These are phyloP conservation scores for Pteropus rufus DNA, from an alignment of 2,797 vertebrate species.

Conservation along the genomic window DNA sequence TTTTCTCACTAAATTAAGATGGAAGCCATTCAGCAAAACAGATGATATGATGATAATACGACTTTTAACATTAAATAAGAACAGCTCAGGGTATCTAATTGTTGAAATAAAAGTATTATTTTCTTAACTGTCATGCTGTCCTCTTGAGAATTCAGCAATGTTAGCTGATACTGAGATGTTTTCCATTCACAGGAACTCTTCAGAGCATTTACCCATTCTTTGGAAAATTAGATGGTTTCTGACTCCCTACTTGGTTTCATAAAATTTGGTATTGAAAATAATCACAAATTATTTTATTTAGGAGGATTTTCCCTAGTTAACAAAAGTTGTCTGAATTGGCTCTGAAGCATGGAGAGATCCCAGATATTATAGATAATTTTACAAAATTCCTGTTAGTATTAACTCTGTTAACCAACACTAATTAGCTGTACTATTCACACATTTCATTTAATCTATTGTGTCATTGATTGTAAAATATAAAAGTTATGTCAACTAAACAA, in stretches of 20 bases:
- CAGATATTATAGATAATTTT: background rate
- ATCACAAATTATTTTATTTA: conserved; percentile 22
- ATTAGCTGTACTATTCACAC: background rate
- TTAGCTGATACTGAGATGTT: background rate
- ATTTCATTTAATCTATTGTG: background rate
- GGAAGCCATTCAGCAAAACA: background rate
- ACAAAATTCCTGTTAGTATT: background rate
- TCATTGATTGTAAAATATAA: background rate
- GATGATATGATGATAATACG: background rate
- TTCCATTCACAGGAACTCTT: background rate
- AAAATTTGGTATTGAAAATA: background rate
- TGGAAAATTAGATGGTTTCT: conserved; percentile 9
- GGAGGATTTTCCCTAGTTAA: background rate
- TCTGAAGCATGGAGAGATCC: background rate
- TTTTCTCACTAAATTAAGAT: conserved; percentile 57
- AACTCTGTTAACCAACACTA: background rate
- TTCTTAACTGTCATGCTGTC: background rate
- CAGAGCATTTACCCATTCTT: background rate
- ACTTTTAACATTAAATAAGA: conserved; percentile 41
- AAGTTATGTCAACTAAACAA: background rate
- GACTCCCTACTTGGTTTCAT: background rate
- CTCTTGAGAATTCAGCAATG: conserved; percentile 17
- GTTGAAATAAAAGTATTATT: conserved; percentile 22
- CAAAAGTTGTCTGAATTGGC: background rate
- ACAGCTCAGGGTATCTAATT: background rate